phyloP scores from a whole-genome alignment of 2,113 vertebrate genomes.

The Menidia beryllina region DNA sequence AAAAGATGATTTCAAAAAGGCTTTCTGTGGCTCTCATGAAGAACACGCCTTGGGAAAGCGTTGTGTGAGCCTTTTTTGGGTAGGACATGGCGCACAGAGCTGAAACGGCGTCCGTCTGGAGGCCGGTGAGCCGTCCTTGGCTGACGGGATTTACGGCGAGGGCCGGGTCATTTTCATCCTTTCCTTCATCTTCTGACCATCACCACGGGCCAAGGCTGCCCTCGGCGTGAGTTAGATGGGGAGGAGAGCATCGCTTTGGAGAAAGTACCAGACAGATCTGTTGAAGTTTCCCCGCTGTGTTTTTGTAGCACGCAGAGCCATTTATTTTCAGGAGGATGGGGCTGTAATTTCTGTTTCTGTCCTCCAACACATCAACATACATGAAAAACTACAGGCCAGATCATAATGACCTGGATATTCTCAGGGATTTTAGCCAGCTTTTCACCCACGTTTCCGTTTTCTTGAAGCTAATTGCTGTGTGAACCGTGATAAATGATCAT shows the following conservation, averaged over 20 bases:
- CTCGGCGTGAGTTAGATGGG: slow-evolving; percentile 47
- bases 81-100: slow-evolving; percentile 8
- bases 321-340: neutral
- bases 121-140: slow-evolving; percentile 38
- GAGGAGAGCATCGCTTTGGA: slow-evolving; percentile 19
- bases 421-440: no score
- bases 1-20: no score
- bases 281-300: neutral
- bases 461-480: no score
- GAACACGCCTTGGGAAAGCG: no score
- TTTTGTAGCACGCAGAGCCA: slow-evolving; percentile 5
- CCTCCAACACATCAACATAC: no score
- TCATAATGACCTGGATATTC: no score
- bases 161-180: slow-evolving; percentile 51
- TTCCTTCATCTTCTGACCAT: slow-evolving; percentile 31
- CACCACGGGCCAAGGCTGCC: slow-evolving; percentile 55
- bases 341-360: no score
- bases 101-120: slow-evolving; percentile 39
- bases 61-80: slow-evolving; percentile 35
- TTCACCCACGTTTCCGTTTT: no score
- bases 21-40: no score
- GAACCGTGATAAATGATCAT: no score
- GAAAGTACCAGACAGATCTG: slow-evolving; percentile 22
- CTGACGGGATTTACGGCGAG: slow-evolving; percentile 56
- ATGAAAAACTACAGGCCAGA: no score